Evolutionary conservation across 1,140 invertebrate genomes (phyloP), one percentile per base, ranked within the genome.

Genomic region (Caenorhabditis latens): DNA sequence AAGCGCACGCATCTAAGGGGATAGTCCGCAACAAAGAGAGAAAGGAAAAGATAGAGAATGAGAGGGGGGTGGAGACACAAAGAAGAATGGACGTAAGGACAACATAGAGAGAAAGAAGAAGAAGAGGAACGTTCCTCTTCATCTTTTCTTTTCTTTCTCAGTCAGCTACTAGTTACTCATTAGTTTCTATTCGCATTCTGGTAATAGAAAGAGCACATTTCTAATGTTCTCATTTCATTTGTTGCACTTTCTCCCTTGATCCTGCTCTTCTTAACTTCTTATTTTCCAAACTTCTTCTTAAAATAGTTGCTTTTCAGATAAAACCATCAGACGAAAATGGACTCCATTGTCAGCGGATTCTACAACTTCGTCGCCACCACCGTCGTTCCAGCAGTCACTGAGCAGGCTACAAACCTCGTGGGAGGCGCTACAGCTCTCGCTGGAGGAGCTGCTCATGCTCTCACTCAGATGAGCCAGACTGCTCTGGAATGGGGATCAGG

Each of bases 331-430:
- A 32, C 32, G 32, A 32, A 43, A 43, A 79, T 79, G 71, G n/a
- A 79, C 46, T 79, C 71, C 71, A 79, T 79, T 14, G 71, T 79
- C 71, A 79, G 13, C n/a, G 71, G 46, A 53, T 46, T 79, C 71
- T 79, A 53, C 46, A 79, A 48, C 71, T 79, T 79, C 71, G 46
- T 79, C 46, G 5, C 71, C 6, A 11, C 46, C 1, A 79, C 71
- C 11, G 46, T 79, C 2, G 71, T 79, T 14, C 71, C 71, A 50
- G 14, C 71, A 11, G 71, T 79, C 43, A 79, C 71, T 9, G 46
- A 79, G n/a, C 71, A 79, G n/a, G 71, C 71, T 14, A 53, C 71
- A 1, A 79, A 79, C 14, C 46, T 79, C 4, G 71, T 50, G 2
- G 71, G 71, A 50, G 71, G 71, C 3, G 71, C 71, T 19, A 24